Percentiles rank a stretch among this genome's conserved stretches.
Evolutionary conservation across 2,888 invertebrate species (phyloP).

Genomic region (Pyrgus malvae): DNA sequence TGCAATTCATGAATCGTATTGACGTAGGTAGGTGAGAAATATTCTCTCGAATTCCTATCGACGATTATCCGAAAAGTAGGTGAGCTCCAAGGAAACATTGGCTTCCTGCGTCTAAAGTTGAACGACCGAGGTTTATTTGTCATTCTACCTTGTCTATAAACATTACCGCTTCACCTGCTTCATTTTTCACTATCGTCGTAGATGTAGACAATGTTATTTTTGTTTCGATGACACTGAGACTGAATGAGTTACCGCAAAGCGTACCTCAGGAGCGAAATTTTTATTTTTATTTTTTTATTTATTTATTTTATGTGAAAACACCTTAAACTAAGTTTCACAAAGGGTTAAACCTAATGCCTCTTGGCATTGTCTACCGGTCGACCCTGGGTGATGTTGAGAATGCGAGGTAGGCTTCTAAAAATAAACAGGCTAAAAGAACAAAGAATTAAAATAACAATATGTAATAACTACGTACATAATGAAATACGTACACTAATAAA

Average conservation of each 20-base stretch:
- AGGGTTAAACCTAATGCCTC: too few relatives aligned
- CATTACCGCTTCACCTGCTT: constrained; percentile 65
- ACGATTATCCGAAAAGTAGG: constrained; percentile 12
- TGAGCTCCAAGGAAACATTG: constrained; percentile 18
- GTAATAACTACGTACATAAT: too few relatives aligned
- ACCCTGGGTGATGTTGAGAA: too few relatives aligned
- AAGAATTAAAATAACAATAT: too few relatives aligned
- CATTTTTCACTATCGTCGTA: constrained; percentile 65
- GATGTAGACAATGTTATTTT: constrained; percentile 61
- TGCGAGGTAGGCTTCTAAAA: too few relatives aligned
- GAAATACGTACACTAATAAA: too few relatives aligned
- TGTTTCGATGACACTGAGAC: constrained; percentile 49
- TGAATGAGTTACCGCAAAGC: constrained; percentile 54
- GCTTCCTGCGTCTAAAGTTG: constrained; percentile 36
- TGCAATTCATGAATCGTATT: constrained; percentile 20
- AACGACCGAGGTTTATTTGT: constrained; percentile 51
- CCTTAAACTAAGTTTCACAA: too few relatives aligned
- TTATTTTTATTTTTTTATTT: background rate
- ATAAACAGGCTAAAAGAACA: too few relatives aligned
- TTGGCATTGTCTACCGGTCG: too few relatives aligned
- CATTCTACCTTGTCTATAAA: constrained; percentile 55
- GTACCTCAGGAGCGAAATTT: background rate
- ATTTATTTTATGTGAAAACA: too few relatives aligned
- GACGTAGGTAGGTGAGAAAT: constrained; percentile 13
- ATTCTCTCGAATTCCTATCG: constrained; percentile 8